Evolutionary conservation across 1,140 invertebrate species (phyloP), one percentile per base, ranked within the genome.

Genomic region (Drosophila lacteicornis): DNA sequence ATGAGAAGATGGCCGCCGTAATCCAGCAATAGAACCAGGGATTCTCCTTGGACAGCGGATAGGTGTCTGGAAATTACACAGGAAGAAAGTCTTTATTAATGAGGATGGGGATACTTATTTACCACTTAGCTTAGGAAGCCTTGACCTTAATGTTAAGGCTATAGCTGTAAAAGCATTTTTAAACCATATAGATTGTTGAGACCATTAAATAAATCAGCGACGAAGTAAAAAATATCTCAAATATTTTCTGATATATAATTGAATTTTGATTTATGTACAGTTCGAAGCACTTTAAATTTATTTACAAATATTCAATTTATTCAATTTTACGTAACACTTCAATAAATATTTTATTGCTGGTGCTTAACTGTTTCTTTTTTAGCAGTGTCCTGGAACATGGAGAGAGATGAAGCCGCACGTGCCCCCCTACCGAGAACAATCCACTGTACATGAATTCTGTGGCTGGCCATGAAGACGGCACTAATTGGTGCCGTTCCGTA

Each of bases 1-100:
- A 97, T 58, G 96, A 97, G n/a, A 98, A 92, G 12, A 98, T 92
- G 42, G 96, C 96, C 9, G 96, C 94, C 2, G 94, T 93, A 53
- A 98, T 94, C 96, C 96, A 97, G 63, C 96, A 92, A 93, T 97
- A 97, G 75, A 98, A 95, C 93, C 95, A 98, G 25, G 96, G 96
- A 93, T 97, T 97, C 75, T 96, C 94, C 75, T 94, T 95, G 40
- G 94, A 92, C 75, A 94, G 93, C 2, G 87, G 61, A 85, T 96
- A 96, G 25, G 94, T 88, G 67, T 93, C 96, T 96, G 88, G 15
- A 22, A 47, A 53, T 59, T 17, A 53, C 11, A 58, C 33, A 49
- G 6, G 4, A 11, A 4, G 12, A 36, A 45, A 17, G 8, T 33
- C 30, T 2, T 33, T 33, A 33, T 33, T 33, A 33, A 33, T 33